Conservation (phyloP, 2,888 invertebrate species). For the Adela reaumurella region DNA sequence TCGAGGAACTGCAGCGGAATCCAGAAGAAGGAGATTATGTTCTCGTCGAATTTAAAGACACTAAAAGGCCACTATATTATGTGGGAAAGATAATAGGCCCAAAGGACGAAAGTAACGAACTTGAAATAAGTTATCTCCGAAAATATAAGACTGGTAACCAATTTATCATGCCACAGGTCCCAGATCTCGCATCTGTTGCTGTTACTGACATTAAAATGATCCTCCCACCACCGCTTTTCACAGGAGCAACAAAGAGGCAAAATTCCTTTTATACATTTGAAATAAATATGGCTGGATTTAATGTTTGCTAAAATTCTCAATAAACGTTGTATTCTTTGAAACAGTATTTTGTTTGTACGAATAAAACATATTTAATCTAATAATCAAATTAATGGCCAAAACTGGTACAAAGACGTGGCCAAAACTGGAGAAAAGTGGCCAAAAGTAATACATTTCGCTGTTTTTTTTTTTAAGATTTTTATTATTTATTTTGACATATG, state of each 20-base stretch:
- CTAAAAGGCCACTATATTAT: constrained; percentile 3
- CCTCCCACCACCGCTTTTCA: constrained; percentile 2
- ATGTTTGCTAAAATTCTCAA: constrained; percentile 1
- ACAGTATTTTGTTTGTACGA: neutral
- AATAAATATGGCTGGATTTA: constrained; percentile 1
- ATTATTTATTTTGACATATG: neutral
- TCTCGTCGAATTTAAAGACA: constrained; percentile 5
- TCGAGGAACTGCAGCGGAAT: constrained; percentile 2
- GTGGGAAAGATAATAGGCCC: constrained; percentile 3
- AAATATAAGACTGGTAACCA: constrained; percentile 1
- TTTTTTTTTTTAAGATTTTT: neutral
- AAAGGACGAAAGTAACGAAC: constrained; percentile 1
- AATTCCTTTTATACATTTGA: neutral
- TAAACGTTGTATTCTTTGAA: too few species aligned
- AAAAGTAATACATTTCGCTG: neutral
- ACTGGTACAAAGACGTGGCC: constrained; percentile 2
- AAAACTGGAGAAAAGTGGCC: too few species aligned
- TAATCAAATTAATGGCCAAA: neutral
- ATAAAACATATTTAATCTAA: neutral
- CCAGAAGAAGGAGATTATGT: constrained; percentile 3
- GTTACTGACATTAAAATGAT: constrained; percentile 1
- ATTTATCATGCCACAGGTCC: constrained; percentile 1
- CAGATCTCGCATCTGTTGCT: neutral
- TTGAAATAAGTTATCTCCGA: constrained; percentile 5
- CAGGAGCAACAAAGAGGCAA: neutral